Base-by-base conservation (phyloP, 2,888 invertebrate genomes). In the Polyploca ridens region DNA sequence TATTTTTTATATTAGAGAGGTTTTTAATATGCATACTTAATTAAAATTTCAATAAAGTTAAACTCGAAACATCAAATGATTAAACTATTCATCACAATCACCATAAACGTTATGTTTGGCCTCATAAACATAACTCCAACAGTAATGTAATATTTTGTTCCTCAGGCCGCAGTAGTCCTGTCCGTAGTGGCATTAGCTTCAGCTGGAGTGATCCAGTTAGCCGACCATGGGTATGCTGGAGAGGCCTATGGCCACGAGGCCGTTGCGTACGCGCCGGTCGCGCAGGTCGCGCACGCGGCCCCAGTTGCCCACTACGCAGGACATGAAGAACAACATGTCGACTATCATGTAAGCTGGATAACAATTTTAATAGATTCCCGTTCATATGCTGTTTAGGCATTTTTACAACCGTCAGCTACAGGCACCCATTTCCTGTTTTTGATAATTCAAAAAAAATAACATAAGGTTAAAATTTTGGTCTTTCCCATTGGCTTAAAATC, bases 301-400 rank as follows among this genome's bases (percentile, higher is more conserved):
- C 83, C 85, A 38, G 67, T 77, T 27, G 77, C 77, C 59, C 85
- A 88, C 71, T 92, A 92, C 73, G 89, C 79, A 63, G 86, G 84
- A 66, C 90, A 90, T 63, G 93, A 91, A 19, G 93, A 93, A 66
- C 88, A 90, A 67, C 93, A 91, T 77, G 93, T 93, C 70, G 93
- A 93, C 84, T 93, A 93, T 67, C 93, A 93, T 75, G 93, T 93
- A 78, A 90, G 92, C 79, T 68, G 35, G 1, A 13, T 16, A 4
- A 61, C 1, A 16, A 3, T 38, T 11, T 54, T 44, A 14, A 3
- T 16, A 10, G 19, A 10, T 11, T 27, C 27, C 10, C 27, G 27
- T 27, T 27, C 27, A 27, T 27, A 27, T 27, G 27, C 27, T 2
- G 27, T 27, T 27, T 27, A 27, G 27, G 27, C 27, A 1, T 27